Evolutionary conservation across 1,140 invertebrate genomes (phyloP).

Genomic region (Gerris buenoi): DNA sequence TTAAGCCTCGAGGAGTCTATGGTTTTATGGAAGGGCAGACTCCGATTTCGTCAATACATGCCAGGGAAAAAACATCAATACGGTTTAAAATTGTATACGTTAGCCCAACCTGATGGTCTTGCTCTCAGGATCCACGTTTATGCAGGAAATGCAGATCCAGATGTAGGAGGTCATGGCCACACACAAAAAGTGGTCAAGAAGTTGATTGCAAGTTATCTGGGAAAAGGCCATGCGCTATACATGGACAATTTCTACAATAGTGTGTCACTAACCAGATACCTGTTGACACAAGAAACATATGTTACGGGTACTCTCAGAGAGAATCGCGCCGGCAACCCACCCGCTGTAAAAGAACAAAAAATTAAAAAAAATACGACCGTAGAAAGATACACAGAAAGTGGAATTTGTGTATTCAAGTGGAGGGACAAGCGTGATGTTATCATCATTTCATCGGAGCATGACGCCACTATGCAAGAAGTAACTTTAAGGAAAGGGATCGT

Average conservation of each 20-base stretch:
- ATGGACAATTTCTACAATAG: constrained; percentile 12
- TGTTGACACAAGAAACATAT: constrained; percentile 18
- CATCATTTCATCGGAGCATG: constrained; percentile 22
- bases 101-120: constrained; percentile 17
- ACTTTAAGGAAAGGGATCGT: constrained; percentile 9
- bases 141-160: constrained; percentile 7
- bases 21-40: constrained; percentile 24
- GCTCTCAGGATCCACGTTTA: constrained; percentile 13
- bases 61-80: constrained; percentile 26
- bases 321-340: constrained; percentile 13
- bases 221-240: neutral
- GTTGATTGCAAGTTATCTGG: neutral
- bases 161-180: neutral
- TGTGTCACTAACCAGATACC: constrained; percentile 4
- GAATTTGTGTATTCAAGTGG: constrained; percentile 24
- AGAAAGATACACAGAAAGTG: constrained; percentile 6
- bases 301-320: constrained; percentile 15
- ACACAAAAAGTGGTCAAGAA: neutral
- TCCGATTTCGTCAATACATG: constrained; percentile 27
- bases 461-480: constrained; percentile 15
- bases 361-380: constrained; percentile 17
- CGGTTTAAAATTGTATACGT: constrained; percentile 25
- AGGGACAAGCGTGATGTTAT: constrained; percentile 25
- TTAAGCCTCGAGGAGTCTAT: constrained; percentile 24
- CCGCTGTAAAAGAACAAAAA: constrained; percentile 17